Percentiles rank a stretch among this genome's conserved stretches.
These are phyloP conservation scores for Orthosia cruda DNA, from an alignment of 2,888 invertebrate genomes.

Conservation along the genomic window DNA sequence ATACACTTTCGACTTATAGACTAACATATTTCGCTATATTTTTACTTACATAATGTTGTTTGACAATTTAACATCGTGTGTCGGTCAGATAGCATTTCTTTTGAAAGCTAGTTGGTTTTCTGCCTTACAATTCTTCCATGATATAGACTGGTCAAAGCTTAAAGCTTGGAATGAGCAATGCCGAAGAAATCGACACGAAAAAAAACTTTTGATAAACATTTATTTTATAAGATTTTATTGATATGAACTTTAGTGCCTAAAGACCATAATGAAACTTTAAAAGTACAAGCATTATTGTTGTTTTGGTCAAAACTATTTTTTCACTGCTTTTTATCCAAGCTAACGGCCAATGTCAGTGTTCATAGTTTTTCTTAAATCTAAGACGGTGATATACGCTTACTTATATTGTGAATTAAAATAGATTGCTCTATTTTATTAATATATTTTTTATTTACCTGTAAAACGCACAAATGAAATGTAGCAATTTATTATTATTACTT, in stretches of 20 bases:
- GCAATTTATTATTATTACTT: constrained; percentile 80
- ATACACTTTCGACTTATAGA: constrained; percentile 41
- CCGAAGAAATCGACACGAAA: background rate
- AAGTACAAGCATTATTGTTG: background rate
- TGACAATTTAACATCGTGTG: constrained; percentile 29
- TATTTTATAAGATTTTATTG: background rate
- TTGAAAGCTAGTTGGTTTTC: constrained; percentile 50
- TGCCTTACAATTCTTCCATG: constrained; percentile 41
- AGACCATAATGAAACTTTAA: background rate
- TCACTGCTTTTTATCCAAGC: background rate
- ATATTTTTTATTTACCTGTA: constrained; percentile 71
- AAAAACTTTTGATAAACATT: background rate
- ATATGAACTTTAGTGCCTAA: background rate
- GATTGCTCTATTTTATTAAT: constrained; percentile 80
- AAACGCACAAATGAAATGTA: constrained; percentile 83
- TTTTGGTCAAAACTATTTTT: background rate
- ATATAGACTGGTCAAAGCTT: constrained; percentile 28
- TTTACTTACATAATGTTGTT: constrained; percentile 24
- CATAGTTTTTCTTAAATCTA: constrained; percentile 52
- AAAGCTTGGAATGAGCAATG: constrained; percentile 7
- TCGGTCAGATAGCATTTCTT: constrained; percentile 29
- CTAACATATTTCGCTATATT: constrained; percentile 47
- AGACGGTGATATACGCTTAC: constrained; percentile 74
- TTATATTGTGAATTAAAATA: constrained; percentile 74
- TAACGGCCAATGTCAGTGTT: constrained; percentile 30